Conservation (phyloP, 2,113 vertebrate species). For the Grammomys dolichurus region DNA sequence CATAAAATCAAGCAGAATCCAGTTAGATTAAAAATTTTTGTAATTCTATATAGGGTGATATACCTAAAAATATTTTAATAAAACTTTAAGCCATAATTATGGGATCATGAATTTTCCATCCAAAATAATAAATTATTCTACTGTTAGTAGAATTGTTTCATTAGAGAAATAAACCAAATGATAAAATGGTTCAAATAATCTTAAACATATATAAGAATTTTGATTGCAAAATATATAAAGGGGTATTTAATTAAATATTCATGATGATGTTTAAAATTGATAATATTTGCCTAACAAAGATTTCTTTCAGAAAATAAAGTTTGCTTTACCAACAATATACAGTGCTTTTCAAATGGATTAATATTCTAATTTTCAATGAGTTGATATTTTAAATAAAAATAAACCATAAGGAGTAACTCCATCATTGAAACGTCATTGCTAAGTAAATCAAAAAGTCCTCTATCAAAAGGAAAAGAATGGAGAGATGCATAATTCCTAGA, state of each 20-base stretch:
- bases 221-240: background rate
- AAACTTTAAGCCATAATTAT: background rate
- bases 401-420: background rate
- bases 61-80: background rate
- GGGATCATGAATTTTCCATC: background rate
- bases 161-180: background rate
- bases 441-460: background rate
- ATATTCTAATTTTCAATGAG: background rate
- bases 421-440: background rate
- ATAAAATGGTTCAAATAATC: background rate
- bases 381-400: background rate
- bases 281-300: background rate
- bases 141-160: background rate
- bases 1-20: background rate
- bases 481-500: background rate
- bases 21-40: background rate
- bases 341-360: background rate
- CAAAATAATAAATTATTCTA: background rate
- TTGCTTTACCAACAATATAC: background rate
- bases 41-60: background rate
- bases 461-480: background rate
- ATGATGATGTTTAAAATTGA: background rate
- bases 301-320: background rate
- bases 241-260: background rate
- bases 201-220: background rate